Base-by-base conservation (phyloP, 1,140 invertebrate genomes). In the Bilobella aurantiaca region DNA sequence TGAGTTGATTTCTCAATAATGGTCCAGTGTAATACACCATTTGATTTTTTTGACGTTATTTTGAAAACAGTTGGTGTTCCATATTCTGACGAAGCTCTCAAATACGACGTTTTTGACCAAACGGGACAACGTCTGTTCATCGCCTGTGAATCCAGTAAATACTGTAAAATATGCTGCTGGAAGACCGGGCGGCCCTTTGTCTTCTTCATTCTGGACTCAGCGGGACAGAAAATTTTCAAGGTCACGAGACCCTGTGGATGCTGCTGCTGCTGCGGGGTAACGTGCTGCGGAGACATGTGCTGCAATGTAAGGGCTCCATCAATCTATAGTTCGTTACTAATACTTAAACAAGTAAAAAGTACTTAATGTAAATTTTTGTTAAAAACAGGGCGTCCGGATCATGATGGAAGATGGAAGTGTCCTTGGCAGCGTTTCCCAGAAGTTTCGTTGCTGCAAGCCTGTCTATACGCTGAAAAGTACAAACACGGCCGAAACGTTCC, bases 191-290 rank as follows among this genome's bases (percentile, higher is more conserved):
- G 63, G 34, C 34, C 32, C 16, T 64, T 64, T 23, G 14, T 21
- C 5, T 64, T 58, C 28, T 27, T 18, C 31, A 27, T 58, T 5
- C 8, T n/a, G 16, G 37, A 59, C n/a, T 25, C 57, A 3, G 21
- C 27, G 12, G 57, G 57, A 21, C 3, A 58, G 23, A 8, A 21
- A 5, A 59, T 64, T 59, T 1, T 64, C 1, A 28, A 2, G 21
- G 47, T 64, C 8, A 46, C 1, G 5, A 25, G 63, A 18, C 63
- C 53, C 8, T 64, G 63, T 30, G 42, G 56, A 5, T 58, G 56
- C 28, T 28, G 37, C 29, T 64, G 63, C 25, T 64, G 63, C 27
- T 64, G 23, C 47, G 63, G 63, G 29, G 57, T 53, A 1, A 58
- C 32, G 12, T 47, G 37, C 2, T 64, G 12, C 1, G 63, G 63